Evolutionary conservation across 2,888 invertebrate species (phyloP).

Genomic region (Melikaiella ostensackeni): DNA sequence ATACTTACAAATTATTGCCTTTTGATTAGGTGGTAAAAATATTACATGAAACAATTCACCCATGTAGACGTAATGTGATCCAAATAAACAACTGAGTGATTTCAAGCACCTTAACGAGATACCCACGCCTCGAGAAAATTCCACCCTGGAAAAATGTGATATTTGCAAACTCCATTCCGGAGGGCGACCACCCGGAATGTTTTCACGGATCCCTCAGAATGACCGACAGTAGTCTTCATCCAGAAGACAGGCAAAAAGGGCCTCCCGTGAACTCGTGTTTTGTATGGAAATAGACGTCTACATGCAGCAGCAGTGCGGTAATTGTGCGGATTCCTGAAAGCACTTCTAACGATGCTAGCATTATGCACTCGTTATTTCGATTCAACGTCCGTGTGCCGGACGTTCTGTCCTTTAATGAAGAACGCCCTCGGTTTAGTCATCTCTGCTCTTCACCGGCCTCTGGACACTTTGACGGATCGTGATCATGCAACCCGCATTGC

Average conservation of each 20-base stretch:
- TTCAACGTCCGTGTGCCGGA: constrained; percentile 22
- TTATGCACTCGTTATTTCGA: constrained; percentile 39
- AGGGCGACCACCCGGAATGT: constrained; percentile 19
- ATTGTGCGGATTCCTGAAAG: constrained; percentile 36
- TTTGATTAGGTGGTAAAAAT: too few relatives aligned
- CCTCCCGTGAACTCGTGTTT: constrained; percentile 13
- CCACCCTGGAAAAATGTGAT: not conserved
- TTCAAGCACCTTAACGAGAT: not conserved
- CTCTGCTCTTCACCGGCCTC: constrained; percentile 34
- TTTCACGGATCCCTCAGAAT: not conserved
- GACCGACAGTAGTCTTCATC: constrained; percentile 9
- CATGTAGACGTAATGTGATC: too few relatives aligned
- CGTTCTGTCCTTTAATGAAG: constrained; percentile 35
- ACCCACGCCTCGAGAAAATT: not conserved
- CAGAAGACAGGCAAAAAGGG: not conserved
- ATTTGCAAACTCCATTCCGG: not conserved
- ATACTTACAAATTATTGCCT: too few relatives aligned
- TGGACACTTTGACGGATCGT: constrained; percentile 18
- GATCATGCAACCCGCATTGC: constrained; percentile 35
- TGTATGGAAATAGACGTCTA: constrained; percentile 32
- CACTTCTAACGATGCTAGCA: constrained; percentile 27
- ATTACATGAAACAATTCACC: too few relatives aligned
- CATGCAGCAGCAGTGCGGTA: not conserved
- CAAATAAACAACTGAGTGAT: too few relatives aligned
- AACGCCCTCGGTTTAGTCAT: constrained; percentile 25